Base-by-base conservation (phyloP, 1,140 invertebrate genomes). In the Drosophila ogumai region DNA sequence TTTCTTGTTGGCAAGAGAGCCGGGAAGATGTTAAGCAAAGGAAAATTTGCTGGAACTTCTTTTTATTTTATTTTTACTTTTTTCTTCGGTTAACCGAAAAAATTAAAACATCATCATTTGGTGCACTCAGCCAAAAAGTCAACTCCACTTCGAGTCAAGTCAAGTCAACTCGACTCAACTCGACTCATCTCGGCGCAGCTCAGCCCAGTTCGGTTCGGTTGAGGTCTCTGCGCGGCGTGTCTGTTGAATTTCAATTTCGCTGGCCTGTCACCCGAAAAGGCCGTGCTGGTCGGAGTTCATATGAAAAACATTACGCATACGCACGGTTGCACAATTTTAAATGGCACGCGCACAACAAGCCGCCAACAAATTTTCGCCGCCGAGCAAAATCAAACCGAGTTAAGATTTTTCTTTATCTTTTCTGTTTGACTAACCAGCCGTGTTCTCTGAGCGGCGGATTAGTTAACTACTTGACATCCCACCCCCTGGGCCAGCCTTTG, bases 81-180 rank as follows among this genome's bases (percentile, higher is more conserved):
- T 68, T 55, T 22, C 52, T 67, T 88, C 60, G 80, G 85, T 81
- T 88, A 88, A 85, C 85, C 85, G 84, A 88, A 88, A 88, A 90
- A 88, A 88, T 88, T 88, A 88, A 90, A 88, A 88, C 85, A 88
- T 88, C 85, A 88, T 88, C 85, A 88, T 88, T 85, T 88, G 77
- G 85, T 79, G 85, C 85, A 88, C 68, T 85, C 74, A 86, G 75
- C 82, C 82, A 82, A 86, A 67, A 81, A 86, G 81, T 76, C 76
- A 81, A 66, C 60, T 75, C 74, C 43, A 81, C 71, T 73, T 22
- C 36, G 68, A 90, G 72, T 75, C 75, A 61, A 77, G 67, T 68
- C 41, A 56, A 58, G 43, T 74, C 47, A 46, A 67, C 25, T 61
- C 64, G 46, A 59, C 34, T 63, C 72, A 40, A 46, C 43, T 69